Conservation (phyloP, 2,797 vertebrate genomes). For the Chloroceryle amazona region DNA sequence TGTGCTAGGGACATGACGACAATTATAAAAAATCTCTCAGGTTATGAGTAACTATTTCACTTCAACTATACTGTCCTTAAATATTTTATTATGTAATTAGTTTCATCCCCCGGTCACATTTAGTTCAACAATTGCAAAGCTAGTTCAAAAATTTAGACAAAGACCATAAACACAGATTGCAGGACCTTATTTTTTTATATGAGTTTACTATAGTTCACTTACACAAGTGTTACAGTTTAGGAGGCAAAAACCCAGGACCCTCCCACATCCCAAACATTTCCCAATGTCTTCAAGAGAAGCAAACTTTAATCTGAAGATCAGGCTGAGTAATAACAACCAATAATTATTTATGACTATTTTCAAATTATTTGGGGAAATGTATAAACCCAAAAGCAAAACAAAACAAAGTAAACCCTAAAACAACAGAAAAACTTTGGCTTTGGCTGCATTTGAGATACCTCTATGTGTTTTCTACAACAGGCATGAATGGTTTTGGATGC, state of each 20-base stretch:
- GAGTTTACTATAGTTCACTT: neutral
- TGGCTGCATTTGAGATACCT: neutral
- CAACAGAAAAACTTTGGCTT: neutral
- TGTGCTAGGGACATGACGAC: neutral
- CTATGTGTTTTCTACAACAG: neutral
- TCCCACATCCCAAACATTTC: neutral
- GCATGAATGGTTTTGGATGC: neutral
- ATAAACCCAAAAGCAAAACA: neutral
- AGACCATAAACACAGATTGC: neutral
- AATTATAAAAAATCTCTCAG: neutral
- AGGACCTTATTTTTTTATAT: neutral
- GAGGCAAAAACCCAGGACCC: neutral
- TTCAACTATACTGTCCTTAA: neutral
- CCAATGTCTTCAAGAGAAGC: neutral
- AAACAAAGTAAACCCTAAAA: accelerated
- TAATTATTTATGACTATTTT: neutral
- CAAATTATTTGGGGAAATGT: neutral
- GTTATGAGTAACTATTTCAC: neutral
- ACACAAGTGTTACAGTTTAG: neutral
- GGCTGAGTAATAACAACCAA: neutral
- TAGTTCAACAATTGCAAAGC: neutral
- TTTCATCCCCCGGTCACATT: neutral
- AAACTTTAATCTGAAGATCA: neutral
- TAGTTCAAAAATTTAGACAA: neutral
- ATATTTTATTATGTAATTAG: neutral